Evolutionary conservation across 2,888 invertebrate species (phyloP).

Genomic region (Yponomeuta cagnagella): DNA sequence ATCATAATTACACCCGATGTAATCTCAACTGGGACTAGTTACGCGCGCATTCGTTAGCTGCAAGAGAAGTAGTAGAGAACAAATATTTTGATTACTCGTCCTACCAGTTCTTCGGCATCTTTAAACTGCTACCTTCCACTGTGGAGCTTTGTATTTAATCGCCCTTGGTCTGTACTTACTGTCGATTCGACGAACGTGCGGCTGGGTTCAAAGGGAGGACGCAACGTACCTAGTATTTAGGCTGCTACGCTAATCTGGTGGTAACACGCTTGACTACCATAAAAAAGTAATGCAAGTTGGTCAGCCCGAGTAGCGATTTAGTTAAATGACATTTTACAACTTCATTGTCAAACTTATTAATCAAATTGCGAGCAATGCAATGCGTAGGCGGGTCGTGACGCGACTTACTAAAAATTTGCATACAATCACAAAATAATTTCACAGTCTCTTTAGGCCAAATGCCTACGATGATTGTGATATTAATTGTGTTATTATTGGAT

Average conservation of each 20-base stretch:
- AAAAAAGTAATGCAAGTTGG: too few species aligned
- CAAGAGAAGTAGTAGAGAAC: slow-evolving; percentile 1
- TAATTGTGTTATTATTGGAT: background rate
- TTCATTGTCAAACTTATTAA: slow-evolving; percentile 9
- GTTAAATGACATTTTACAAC: background rate
- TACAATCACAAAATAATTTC: slow-evolving; percentile 20
- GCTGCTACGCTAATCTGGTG: too few species aligned
- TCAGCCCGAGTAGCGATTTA: too few species aligned
- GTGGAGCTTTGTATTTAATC: background rate
- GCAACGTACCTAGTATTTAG: too few species aligned
- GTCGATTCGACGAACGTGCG: background rate
- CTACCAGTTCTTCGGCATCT: background rate
- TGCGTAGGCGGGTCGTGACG: slow-evolving; percentile 15
- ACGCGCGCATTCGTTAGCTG: slow-evolving; percentile 2
- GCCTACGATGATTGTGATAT: background rate
- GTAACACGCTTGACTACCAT: too few species aligned
- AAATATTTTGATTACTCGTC: slow-evolving; percentile 8
- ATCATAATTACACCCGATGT: slow-evolving; percentile 13
- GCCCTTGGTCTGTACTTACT: background rate
- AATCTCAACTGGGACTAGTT: slow-evolving; percentile 10
- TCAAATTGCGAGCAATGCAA: background rate
- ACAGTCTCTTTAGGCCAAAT: background rate
- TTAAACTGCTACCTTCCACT: background rate
- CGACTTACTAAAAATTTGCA: slow-evolving; percentile 15
- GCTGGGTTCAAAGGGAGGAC: too few species aligned